Base-by-base conservation (phyloP, 2,888 invertebrate species). In the Camptogramma bilineatum region DNA sequence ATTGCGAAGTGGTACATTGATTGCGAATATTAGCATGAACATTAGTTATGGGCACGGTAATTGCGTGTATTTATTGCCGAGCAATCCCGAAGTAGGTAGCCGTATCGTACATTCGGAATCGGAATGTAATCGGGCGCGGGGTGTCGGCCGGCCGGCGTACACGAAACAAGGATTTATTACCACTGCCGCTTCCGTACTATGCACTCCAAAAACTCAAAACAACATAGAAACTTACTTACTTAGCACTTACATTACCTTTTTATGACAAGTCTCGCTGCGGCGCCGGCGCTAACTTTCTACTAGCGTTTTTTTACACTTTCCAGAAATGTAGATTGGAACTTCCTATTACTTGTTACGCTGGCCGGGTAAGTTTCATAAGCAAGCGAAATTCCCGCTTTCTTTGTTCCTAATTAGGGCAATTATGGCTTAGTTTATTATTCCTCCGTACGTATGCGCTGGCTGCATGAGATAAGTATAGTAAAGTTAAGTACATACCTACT, bases 121-220 rank as follows among this genome's bases (percentile, higher is more conserved):
- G 76, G 79, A 78, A 79, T 81, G 82, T 78, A 81, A 82, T 80
- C 81, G 76, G 70, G 74, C 75, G 73, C 69, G 74, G 76, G 73
- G 79, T 67, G 68, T 67, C 68, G 68, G 68, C 70, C 74, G 73
- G 70, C 69, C 76, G 55, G 70, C 75, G 73, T 77, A 76, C 76
- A 76, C 77, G 76, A 75, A 75, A 73, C 77, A 74, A 79, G 73
- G 75, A 83, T 83, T 84, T 84, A 84, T 75, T 80, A 77, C 73
- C 72, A 54, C 72, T 52, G 70, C 70, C 62, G 74, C 72, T 83
- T 82, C 82, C 82, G 82, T 73, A 74, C 76, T 70, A 72, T 80
- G 78, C 79, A 80, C 79, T 78, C 76, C 72, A 74, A 79, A 82
- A 81, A 77, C 76, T 79, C 73, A 80, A 80, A 80, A 79, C 78